A percentile compares a stretch with the other conserved stretches of the same genome.
Conservation (phyloP, 2,113 vertebrate genomes). For the Ctenodactylus gundi region DNA sequence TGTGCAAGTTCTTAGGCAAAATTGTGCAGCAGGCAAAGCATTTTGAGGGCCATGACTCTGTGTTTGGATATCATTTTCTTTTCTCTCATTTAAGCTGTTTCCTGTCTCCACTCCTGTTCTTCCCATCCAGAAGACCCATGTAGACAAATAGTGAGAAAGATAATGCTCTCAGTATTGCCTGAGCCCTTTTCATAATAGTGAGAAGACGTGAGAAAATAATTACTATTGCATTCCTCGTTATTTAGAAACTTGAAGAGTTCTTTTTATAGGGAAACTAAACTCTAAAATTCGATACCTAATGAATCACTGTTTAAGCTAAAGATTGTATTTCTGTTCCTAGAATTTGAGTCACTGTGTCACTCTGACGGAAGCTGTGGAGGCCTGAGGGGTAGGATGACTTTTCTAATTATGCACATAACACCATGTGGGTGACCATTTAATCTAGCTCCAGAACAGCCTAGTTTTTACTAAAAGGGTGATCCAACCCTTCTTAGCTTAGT, state of each 20-base stretch:
- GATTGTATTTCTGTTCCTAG: background rate
- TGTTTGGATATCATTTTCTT: background rate
- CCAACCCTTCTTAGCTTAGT: background rate
- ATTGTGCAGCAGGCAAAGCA: background rate
- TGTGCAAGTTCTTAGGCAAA: background rate
- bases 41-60: background rate
- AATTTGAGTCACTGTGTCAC: slow-evolving; percentile 15
- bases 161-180: background rate
- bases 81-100: background rate
- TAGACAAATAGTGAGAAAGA: background rate
- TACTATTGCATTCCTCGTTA: background rate
- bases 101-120: background rate
- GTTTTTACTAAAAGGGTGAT: background rate
- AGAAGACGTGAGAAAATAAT: background rate
- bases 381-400: background rate
- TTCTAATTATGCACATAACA: background rate
- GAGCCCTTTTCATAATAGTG: background rate
- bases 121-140: background rate
- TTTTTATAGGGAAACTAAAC: background rate
- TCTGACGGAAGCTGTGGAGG: background rate
- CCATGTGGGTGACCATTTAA: background rate
- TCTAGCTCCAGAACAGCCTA: background rate
- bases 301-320: slow-evolving; percentile 32
- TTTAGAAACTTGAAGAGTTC: background rate
- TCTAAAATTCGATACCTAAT: slow-evolving; percentile 16